Evolutionary conservation across 1,140 invertebrate genomes (phyloP).

Genomic region (Magallana gigas): DNA sequence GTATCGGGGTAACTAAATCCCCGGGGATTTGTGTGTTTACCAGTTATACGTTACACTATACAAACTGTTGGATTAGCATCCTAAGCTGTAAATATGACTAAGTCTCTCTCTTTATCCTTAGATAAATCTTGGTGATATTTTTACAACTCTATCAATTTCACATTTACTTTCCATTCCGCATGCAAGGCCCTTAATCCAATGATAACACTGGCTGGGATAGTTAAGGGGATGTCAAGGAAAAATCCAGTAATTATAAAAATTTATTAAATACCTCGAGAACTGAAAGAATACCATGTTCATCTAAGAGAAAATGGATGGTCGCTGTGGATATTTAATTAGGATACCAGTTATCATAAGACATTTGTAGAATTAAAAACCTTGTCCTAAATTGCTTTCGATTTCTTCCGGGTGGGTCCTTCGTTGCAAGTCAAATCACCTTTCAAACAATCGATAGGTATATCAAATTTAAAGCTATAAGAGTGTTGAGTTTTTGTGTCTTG

Average conservation of each 20-base stretch:
- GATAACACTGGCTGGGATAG: not conserved
- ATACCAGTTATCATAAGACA: too few species aligned
- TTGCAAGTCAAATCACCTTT: too few species aligned
- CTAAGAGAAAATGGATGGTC: too few species aligned
- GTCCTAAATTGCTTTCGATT: too few species aligned
- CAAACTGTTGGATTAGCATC: slow-evolving; percentile 42
- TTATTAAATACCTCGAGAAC: not conserved
- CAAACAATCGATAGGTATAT: too few species aligned
- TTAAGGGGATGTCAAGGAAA: not conserved
- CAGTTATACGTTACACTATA: slow-evolving; percentile 25
- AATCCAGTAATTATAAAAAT: not conserved
- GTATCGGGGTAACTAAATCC: slow-evolving; percentile 25
- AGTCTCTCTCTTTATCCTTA: slow-evolving; percentile 31
- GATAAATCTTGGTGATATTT: slow-evolving; percentile 22
- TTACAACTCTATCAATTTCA: slow-evolving; percentile 19
- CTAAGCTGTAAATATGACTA: slow-evolving; percentile 29
- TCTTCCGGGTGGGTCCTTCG: too few species aligned
- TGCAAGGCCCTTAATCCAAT: not conserved
- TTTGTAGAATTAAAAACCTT: too few species aligned
- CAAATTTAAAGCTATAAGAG: too few species aligned
- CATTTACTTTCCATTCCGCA: slow-evolving; percentile 10
- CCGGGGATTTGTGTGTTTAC: slow-evolving; percentile 29
- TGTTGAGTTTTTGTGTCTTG: too few species aligned
- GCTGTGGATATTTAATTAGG: too few species aligned
- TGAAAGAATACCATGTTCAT: too few species aligned